A percentile compares a stretch with the other conserved stretches of the same genome.
phyloP scores from a whole-genome alignment of 2,113 vertebrate genomes.

The Campylomormyrus tamandua region DNA sequence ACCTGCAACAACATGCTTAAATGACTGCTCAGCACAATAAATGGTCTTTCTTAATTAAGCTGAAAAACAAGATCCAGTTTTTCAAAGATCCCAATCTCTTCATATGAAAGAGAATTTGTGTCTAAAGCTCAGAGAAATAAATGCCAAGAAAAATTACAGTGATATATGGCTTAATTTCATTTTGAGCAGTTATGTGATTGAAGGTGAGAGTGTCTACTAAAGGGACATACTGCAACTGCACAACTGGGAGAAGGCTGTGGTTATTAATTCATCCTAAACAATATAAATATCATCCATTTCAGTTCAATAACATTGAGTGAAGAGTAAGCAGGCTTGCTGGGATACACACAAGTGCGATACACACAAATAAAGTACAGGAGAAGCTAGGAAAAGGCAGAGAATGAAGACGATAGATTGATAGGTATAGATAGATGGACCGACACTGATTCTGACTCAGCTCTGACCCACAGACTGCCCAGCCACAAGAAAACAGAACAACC shows the following conservation, averaged over 20 bases:
- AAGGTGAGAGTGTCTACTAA: neutral
- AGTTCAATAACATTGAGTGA: neutral
- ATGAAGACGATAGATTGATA: neutral
- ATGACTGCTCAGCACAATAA: neutral
- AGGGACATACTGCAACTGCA: neutral
- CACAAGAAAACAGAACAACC: neutral
- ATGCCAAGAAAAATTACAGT: neutral
- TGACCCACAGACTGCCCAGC: neutral
- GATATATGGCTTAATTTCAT: slow-evolving; percentile 9
- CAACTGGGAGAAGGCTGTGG: neutral
- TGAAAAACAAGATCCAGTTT: neutral
- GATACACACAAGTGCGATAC: neutral
- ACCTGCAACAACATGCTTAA: neutral
- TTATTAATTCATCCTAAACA: neutral
- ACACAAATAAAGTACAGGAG: neutral
- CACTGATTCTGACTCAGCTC: neutral
- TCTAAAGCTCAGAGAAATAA: slow-evolving; percentile 14
- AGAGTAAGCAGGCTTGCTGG: neutral
- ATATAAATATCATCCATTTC: neutral
- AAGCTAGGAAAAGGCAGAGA: neutral
- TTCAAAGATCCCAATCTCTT: neutral
- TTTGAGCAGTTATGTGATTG: slow-evolving; percentile 1
- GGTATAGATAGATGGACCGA: neutral
- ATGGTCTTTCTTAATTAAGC: neutral
- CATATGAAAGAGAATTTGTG: neutral